Base-by-base conservation (phyloP, 2,797 vertebrate species). In the Esox lucius region DNA sequence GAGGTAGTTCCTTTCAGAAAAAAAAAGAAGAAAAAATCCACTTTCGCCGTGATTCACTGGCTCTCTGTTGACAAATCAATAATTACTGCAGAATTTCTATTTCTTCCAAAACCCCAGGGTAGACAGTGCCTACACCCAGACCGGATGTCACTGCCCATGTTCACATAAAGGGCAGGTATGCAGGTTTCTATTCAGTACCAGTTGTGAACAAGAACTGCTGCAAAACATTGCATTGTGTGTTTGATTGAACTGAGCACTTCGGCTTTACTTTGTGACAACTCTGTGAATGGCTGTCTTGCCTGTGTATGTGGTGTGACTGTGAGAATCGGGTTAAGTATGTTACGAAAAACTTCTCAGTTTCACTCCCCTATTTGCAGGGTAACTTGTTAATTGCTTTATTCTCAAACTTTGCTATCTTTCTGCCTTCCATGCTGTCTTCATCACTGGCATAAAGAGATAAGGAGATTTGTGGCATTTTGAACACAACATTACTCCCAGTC, bases 1-100 rank as follows among this genome's bases (percentile, higher is more conserved):
- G 74, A 19, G 87, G 79, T 81, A 78, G 77, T 81, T 86, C 76
- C 79, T 75, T 61, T 53, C 0, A 24, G 31, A n/a, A n/a, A n/a
- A n/a, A n/a, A n/a, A n/a, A n/a, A n/a, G n/a, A n/a, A n/a, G n/a
- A n/a, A n/a, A n/a, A n/a, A n/a, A n/a, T n/a, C n/a, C 31, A 31
- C 28, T 31, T 28, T 31, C 3, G 28, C 28, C 3, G 28, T 31
- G 28, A 31, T 1, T n/a, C n/a, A n/a, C n/a, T n/a, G n/a, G n/a
- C n/a, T 31, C 3, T 31, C 28, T 31, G 28, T 31, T 31, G 28
- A 31, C 28, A 31, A 31, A 31, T 31, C 28, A 31, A 31, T 31
- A 1, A 31, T 31, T 3, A 31, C 28, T 31, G 28, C n/a, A n/a
- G n/a, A n/a, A 31, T 31, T 31, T 31, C 28, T 31, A 3, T 1